Evolutionary conservation across 2,113 vertebrate species (phyloP).

Genomic region (Sapayoa aenigma): DNA sequence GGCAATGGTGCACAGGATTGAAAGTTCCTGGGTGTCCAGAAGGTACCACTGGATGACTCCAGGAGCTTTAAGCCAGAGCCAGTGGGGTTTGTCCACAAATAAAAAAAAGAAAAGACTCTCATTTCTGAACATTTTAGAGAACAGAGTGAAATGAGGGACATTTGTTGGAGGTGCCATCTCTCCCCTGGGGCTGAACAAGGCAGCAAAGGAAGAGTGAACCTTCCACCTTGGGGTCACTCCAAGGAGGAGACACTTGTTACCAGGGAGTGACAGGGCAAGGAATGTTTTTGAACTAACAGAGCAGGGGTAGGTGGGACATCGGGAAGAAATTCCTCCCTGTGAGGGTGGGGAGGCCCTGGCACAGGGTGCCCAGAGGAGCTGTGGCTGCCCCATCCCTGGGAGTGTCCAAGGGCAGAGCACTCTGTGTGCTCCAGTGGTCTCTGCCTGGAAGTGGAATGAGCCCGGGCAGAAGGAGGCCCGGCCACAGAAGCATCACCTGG

Average conservation of each 20-base stretch:
- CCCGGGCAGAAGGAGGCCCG: not conserved
- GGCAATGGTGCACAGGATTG: accelerated
- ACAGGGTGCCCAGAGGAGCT: not conserved
- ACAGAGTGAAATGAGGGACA: not conserved
- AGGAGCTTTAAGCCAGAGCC: not conserved
- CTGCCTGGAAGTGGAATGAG: not conserved
- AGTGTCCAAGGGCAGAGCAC: not conserved
- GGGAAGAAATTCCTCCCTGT: not conserved
- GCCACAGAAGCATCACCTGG: not conserved
- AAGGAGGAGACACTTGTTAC: not conserved
- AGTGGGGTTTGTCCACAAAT: not conserved
- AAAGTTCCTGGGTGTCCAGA: not conserved
- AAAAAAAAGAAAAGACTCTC: not conserved
- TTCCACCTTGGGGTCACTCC: not conserved
- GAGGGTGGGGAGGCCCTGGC: not conserved
- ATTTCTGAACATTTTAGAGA: not conserved
- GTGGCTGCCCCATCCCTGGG: not conserved
- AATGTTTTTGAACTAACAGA: not conserved
- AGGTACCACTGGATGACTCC: not conserved
- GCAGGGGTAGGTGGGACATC: not conserved
- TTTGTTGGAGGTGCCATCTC: not conserved
- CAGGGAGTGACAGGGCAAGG: not conserved
- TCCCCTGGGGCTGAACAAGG: not conserved
- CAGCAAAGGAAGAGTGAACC: not conserved
- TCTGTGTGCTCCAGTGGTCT: no score